Evolutionary conservation across 1,140 invertebrate genomes (phyloP).

Genomic region (Cydia strobilella): DNA sequence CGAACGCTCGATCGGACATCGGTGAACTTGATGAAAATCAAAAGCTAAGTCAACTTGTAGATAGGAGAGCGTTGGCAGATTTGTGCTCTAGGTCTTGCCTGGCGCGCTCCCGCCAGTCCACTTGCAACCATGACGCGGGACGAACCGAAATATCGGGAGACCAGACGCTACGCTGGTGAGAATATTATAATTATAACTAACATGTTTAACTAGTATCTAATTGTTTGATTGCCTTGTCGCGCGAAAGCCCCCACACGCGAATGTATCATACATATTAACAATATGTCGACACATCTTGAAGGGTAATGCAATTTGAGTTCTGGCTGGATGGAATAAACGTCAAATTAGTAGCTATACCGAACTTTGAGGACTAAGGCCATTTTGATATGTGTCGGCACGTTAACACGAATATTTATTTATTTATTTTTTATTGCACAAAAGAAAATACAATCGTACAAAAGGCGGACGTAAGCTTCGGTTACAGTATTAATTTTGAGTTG

Average conservation of each 20-base stretch:
- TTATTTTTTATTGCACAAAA: too few species aligned
- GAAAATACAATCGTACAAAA: too few species aligned
- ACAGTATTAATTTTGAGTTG: too few species aligned
- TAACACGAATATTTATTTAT: too few species aligned
- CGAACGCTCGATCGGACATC: slow-evolving; percentile 12
- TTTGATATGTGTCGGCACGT: too few species aligned
- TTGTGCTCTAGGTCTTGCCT: slow-evolving; percentile 24
- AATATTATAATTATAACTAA: slow-evolving; percentile 19
- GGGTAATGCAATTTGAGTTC: not conserved
- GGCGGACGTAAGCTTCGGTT: too few species aligned
- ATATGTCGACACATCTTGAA: not conserved
- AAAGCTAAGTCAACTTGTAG: slow-evolving; percentile 24
- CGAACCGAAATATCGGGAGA: slow-evolving; percentile 29
- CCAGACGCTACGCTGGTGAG: slow-evolving; percentile 23
- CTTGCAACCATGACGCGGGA: slow-evolving; percentile 24
- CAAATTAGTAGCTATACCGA: too few species aligned
- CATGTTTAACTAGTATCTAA: not conserved
- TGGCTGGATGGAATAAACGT: not conserved
- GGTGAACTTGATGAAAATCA: slow-evolving; percentile 32
- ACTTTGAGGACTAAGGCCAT: too few species aligned
- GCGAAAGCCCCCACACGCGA: not conserved
- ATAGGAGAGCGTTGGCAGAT: slow-evolving; percentile 31
- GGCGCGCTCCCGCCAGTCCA: slow-evolving; percentile 15
- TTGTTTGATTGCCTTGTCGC: not conserved
- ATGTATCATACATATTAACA: not conserved